Evolutionary conservation across 1,140 invertebrate species (phyloP).

Genomic region (Pseudoatta argentina): DNA sequence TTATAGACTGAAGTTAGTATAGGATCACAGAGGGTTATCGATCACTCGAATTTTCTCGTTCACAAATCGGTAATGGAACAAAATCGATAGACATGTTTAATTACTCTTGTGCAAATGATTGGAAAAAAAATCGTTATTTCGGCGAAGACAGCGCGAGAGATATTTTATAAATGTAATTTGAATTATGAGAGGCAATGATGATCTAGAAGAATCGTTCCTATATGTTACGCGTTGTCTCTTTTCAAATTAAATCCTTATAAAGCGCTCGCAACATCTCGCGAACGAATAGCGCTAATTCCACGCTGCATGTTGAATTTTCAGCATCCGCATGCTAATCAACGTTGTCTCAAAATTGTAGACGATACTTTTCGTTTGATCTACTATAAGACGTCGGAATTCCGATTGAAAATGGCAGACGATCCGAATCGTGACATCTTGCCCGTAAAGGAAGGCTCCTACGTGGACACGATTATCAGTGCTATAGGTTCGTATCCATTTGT

Average conservation of each 20-base stretch:
- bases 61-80: neutral
- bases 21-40: neutral
- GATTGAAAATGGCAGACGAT: constrained; percentile 78
- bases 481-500: constrained; percentile 75
- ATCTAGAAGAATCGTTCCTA: neutral
- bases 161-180: neutral
- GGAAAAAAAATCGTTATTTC: neutral
- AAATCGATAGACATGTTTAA: constrained; percentile 40
- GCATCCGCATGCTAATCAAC: neutral
- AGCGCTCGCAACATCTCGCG: neutral
- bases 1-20: neutral
- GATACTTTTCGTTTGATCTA: constrained; percentile 13
- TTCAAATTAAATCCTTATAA: neutral
- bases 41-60: constrained; percentile 24
- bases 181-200: neutral
- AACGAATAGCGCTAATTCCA: neutral
- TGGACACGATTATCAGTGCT: constrained; percentile 74
- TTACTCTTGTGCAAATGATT: constrained; percentile 30
- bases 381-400: constrained; percentile 36
- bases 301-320: constrained; percentile 24
- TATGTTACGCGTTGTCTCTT: neutral
- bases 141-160: neutral
- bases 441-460: constrained; percentile 77
- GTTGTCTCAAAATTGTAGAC: neutral
- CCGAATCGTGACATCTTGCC: constrained; percentile 78